Evolutionary conservation across 2,797 vertebrate genomes (phyloP).

Genomic region (Lithobates sylvaticus): DNA sequence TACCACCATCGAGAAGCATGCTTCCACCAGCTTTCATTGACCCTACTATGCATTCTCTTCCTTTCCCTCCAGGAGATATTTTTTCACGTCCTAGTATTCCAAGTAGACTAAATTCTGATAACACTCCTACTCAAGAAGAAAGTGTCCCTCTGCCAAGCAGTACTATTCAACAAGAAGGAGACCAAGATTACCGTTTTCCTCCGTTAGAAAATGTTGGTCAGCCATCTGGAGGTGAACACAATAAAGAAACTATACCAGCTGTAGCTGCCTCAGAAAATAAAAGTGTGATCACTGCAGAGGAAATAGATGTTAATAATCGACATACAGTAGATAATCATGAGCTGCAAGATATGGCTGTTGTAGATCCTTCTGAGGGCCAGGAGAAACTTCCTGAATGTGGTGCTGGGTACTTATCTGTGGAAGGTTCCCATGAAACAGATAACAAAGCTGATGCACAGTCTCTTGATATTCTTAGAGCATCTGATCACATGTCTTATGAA

Average conservation of each 20-base stretch:
- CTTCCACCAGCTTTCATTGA: conserved; percentile 80
- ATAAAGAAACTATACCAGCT: conserved; percentile 12
- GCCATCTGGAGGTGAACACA: conserved; percentile 70
- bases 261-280: conserved; percentile 36
- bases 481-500: conserved; percentile 21
- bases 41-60: conserved; percentile 84
- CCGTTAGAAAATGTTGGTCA: conserved; percentile 82
- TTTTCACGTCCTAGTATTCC: conserved; percentile 84
- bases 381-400: conserved; percentile 77
- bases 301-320: conserved; percentile 11
- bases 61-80: conserved; percentile 89
- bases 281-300: neutral
- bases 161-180: conserved; percentile 88
- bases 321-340: conserved; percentile 46
- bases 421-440: conserved; percentile 10
- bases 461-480: conserved; percentile 4
- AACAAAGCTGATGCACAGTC: conserved; percentile 33
- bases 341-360: conserved; percentile 55
- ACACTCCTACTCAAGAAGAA: conserved; percentile 83
- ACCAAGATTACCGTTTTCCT: conserved; percentile 98
- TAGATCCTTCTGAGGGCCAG: conserved; percentile 48
- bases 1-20: conserved; percentile 81
- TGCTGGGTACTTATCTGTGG: conserved; percentile 46
- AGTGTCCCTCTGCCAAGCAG: conserved; percentile 82
- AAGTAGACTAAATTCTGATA: conserved; percentile 81